Evolutionary conservation across 2,888 invertebrate species (phyloP).

Genomic region (Troides oblongomaculatus): DNA sequence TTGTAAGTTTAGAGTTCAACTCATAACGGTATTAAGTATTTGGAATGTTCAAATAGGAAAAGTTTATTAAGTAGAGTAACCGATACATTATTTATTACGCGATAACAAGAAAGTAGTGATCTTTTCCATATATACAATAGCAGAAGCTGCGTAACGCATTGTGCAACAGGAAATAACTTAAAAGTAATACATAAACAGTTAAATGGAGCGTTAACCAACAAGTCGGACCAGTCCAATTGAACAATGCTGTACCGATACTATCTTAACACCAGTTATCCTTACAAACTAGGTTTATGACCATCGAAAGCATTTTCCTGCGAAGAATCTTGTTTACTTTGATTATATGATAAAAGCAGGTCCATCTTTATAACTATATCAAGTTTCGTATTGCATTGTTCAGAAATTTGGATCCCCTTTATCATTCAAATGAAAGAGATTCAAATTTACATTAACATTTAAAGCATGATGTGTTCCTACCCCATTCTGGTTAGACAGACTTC

Average conservation of each 20-base stretch:
- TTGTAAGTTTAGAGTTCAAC: no score
- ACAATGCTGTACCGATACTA: constrained; percentile 13
- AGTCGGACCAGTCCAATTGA: constrained; percentile 7
- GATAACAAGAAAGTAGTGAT: background rate
- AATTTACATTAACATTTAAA: background rate
- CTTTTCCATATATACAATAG: background rate
- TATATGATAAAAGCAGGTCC: background rate
- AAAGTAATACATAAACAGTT: constrained; percentile 12
- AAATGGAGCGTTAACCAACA: constrained; percentile 5
- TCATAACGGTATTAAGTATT: no score
- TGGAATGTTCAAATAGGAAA: background rate
- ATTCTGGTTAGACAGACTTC: background rate
- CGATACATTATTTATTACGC: background rate
- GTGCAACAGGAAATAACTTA: constrained; percentile 3
- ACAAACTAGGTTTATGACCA: constrained; percentile 9
- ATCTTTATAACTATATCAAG: background rate
- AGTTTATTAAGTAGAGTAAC: background rate
- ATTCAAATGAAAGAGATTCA: background rate
- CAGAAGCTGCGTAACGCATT: background rate
- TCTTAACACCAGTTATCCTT: constrained; percentile 19
- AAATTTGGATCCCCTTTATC: background rate
- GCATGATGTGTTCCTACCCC: background rate
- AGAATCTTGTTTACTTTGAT: background rate
- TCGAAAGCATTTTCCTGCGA: constrained; percentile 7
- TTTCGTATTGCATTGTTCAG: background rate